Percentiles rank a stretch among this genome's conserved stretches.
Conservation (phyloP, 2,888 invertebrate species). For the Torymus tubicola region DNA sequence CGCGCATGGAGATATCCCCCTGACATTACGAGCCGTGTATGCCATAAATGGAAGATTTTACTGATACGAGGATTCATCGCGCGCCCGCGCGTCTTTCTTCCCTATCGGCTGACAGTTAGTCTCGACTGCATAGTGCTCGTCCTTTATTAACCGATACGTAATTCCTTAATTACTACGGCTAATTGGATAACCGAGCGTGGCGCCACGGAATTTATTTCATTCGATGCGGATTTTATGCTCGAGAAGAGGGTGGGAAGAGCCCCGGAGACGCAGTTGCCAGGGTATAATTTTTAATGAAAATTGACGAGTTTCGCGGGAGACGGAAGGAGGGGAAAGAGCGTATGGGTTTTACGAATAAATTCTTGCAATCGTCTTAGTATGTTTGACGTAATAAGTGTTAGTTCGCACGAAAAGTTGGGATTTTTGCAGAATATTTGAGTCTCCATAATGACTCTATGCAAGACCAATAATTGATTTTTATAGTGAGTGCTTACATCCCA, state of each 20-base stretch:
- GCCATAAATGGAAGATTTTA: conserved; percentile 71
- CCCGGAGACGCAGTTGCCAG: conserved; percentile 27
- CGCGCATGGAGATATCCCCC: conserved; percentile 72
- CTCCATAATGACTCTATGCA: conserved; percentile 9
- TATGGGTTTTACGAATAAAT: conserved; percentile 10
- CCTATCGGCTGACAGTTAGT: background rate
- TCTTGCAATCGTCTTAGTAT: conserved; percentile 4
- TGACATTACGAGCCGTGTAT: conserved; percentile 68
- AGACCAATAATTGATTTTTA: conserved; percentile 15
- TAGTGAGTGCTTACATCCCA: background rate
- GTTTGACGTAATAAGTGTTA: conserved; percentile 34
- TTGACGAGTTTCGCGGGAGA: conserved; percentile 22
- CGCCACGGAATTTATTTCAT: conserved; percentile 66
- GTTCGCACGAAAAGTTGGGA: background rate
- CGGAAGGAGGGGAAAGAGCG: background rate
- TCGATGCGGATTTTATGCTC: conserved; percentile 20
- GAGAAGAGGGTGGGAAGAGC: background rate
- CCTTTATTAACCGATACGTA: conserved; percentile 57
- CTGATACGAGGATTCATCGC: conserved; percentile 62
- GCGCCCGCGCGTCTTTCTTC: background rate
- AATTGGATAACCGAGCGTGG: conserved; percentile 73
- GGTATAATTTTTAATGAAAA: conserved; percentile 55
- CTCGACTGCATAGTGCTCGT: background rate
- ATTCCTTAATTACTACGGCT: conserved; percentile 73
- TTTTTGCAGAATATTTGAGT: background rate